These are phyloP conservation scores for Heliconius eleuchia DNA, from an alignment of 1,140 invertebrate genomes.

Conservation along the genomic window DNA sequence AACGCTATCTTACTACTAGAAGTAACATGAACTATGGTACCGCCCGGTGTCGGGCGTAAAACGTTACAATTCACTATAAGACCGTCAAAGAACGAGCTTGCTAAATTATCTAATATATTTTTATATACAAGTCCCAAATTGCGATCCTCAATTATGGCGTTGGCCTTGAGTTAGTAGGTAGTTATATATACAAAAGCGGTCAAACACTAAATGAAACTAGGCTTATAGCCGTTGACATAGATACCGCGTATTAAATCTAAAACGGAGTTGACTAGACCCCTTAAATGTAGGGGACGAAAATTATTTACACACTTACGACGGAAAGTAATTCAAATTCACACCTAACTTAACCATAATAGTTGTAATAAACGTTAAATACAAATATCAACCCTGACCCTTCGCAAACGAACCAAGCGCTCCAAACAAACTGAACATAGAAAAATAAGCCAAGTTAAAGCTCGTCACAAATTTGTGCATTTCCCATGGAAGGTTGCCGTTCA, in stretches of 20 bases:
- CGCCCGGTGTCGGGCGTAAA: conserved; percentile 44
- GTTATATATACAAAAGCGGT: conserved; percentile 51
- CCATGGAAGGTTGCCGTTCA: conserved; percentile 67
- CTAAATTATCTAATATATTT: conserved; percentile 65
- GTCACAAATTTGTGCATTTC: conserved; percentile 70
- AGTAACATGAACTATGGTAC: conserved; percentile 61
- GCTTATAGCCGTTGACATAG: conserved; percentile 46
- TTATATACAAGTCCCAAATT: conserved; percentile 54
- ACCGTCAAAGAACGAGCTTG: conserved; percentile 40
- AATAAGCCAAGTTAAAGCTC: conserved; percentile 60
- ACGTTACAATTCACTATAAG: conserved; percentile 63
- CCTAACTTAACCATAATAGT: conserved; percentile 51
- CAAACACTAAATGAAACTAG: conserved; percentile 60
- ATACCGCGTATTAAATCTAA: conserved; percentile 23
- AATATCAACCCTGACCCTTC: conserved; percentile 43
- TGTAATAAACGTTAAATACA: not conserved
- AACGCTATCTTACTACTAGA: conserved; percentile 66
- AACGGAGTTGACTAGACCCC: conserved; percentile 68
- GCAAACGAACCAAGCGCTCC: conserved; percentile 48
- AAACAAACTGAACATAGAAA: conserved; percentile 57
- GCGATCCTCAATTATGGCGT: conserved; percentile 27
- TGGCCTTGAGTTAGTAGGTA: conserved; percentile 24
- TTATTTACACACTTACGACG: conserved; percentile 64
- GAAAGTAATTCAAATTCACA: conserved; percentile 61
- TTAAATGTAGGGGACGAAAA: conserved; percentile 51